phyloP scores from a whole-genome alignment of 2,113 vertebrate species.

The Callospermophilus lateralis region DNA sequence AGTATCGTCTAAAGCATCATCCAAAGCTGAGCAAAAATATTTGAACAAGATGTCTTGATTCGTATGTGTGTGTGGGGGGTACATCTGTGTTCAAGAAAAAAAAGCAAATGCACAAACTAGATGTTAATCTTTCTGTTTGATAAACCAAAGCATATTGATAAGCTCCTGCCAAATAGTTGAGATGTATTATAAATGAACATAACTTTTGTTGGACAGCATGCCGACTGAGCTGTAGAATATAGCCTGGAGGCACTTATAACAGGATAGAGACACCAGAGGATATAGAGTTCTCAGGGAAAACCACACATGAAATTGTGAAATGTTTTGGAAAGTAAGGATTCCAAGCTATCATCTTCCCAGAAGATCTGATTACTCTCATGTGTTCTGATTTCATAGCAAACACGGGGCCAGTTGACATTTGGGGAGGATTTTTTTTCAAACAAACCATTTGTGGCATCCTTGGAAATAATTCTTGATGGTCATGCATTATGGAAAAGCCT shows the following conservation, averaged over 20 bases:
- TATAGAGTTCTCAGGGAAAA: conserved; percentile 63
- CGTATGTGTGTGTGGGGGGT: not conserved
- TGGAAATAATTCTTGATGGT: conserved; percentile 67
- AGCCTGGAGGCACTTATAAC: conserved; percentile 69
- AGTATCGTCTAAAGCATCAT: conserved; percentile 57
- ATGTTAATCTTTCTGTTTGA: conserved; percentile 72
- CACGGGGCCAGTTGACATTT: conserved; percentile 32
- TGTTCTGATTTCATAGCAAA: conserved; percentile 74
- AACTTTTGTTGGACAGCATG: conserved; percentile 68
- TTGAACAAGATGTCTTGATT: conserved; percentile 69
- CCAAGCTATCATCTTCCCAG: conserved; percentile 77
- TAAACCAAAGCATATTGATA: conserved; percentile 67
- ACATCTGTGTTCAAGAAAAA: conserved; percentile 60
- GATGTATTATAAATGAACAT: conserved; percentile 68
- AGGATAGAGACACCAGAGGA: conserved; percentile 55
- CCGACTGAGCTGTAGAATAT: conserved; percentile 73
- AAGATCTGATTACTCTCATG: conserved; percentile 80
- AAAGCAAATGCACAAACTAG: conserved; percentile 67
- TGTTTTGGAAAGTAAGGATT: conserved; percentile 78
- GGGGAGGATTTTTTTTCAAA: conserved; percentile 66
- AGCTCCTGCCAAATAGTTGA: conserved; percentile 69
- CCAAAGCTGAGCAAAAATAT: conserved; percentile 64
- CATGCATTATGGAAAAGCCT: conserved; percentile 47
- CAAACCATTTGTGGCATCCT: conserved; percentile 69
- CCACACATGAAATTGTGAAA: conserved; percentile 79